Evolutionary conservation across 2,888 invertebrate genomes (phyloP), one percentile per base, ranked within the genome.

Genomic region (Aphodius sticticus): DNA sequence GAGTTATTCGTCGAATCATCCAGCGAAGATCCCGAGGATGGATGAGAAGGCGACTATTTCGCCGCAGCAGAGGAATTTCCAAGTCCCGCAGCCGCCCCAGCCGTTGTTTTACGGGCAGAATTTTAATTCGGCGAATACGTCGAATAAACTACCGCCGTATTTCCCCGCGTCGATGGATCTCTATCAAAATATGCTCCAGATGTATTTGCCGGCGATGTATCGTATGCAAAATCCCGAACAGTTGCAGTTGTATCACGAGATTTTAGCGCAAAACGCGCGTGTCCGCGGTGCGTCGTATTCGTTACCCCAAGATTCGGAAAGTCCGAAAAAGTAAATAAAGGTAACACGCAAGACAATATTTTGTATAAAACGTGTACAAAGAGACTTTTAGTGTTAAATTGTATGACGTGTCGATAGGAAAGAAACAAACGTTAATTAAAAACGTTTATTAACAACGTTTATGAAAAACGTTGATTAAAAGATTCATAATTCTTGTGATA

Each of bases 161-260:
- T 87, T 88, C 80, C 83, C 87, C 74, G 86, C 88, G 79, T 88
- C 85, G 6, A 82, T 88, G 84, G 91, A 91, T 84, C 91, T 91
- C 82, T 88, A 90, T 83, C 89, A 88, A 81, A 90, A 89, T 82
- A 84, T 91, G 78, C 89, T 91, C 82, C 87, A 89, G 36, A 89
- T 88, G 76, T 82, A 53, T 81, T 84, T 79, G 53, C 82, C 83
- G n/a, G 83, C 84, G 74, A 83, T 88, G 37, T 84, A 87, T 14
- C 85, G 91, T 26, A 90, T 91, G 81, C 89, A 91, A 71, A 89
- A 88, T 80, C 90, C 91, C 16, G 90, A 91, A 82, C 90, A 90
- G 80, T 85, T 91, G 79, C 91, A 92, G 83, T 90, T 92, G 82
- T 91, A 91, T 85, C 91, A 91, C 83, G 92, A 92, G 82, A 86